These are phyloP conservation scores for Sylvietta virens DNA, from an alignment of 2,113 vertebrate genomes.

Conservation along the genomic window DNA sequence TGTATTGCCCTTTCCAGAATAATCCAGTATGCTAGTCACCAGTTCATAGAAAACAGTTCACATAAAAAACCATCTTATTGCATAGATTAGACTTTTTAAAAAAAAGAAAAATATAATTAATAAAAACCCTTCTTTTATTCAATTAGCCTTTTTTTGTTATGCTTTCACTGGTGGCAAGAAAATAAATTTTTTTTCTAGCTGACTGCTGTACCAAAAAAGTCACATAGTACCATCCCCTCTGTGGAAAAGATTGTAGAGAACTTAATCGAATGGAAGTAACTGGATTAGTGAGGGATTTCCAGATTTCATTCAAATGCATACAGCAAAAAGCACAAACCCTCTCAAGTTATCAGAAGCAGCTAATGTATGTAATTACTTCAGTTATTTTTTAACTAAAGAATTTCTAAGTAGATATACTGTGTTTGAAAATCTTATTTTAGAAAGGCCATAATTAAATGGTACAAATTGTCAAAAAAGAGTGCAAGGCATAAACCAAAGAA, in stretches of 20 bases:
- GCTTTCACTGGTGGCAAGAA: background rate
- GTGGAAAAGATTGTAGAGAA: background rate
- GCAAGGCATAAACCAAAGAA: background rate
- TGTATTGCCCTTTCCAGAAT: background rate
- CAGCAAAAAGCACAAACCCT: slow-evolving; percentile 12
- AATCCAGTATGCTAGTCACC: background rate
- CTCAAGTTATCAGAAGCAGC: slow-evolving; percentile 3
- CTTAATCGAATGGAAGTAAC: slow-evolving; percentile 31
- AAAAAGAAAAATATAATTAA: no score
- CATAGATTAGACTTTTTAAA: background rate
- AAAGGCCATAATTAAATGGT: background rate
- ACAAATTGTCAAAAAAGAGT: background rate
- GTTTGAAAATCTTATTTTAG: background rate
- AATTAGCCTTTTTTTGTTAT: background rate
- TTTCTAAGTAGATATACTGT: background rate
- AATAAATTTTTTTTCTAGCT: background rate
- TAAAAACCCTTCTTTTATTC: background rate
- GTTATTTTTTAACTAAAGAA: background rate
- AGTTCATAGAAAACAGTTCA: background rate
- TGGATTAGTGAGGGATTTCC: background rate
- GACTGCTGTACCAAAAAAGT: background rate
- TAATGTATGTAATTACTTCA: background rate
- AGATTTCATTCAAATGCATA: slow-evolving; percentile 27
- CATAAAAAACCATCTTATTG: background rate
- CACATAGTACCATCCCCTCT: background rate